These are phyloP conservation scores for Tachina fera DNA, from an alignment of 2,888 invertebrate species.

Conservation along the genomic window DNA sequence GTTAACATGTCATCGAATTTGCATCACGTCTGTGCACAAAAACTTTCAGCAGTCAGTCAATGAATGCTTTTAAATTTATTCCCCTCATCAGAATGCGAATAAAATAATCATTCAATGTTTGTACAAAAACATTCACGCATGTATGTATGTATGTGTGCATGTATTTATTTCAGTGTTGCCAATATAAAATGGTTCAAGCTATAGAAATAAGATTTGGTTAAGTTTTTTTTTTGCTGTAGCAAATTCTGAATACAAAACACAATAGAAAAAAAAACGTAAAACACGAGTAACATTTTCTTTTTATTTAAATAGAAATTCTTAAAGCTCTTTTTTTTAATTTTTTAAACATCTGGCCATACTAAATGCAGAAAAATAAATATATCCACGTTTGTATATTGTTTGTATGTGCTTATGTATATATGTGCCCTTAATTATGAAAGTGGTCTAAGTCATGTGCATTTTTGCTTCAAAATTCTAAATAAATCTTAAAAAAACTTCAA, in stretches of 20 bases:
- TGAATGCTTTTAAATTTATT: not conserved
- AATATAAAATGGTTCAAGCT: not conserved
- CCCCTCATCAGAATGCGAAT: slow-evolving; percentile 19
- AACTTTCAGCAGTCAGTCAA: slow-evolving; percentile 23
- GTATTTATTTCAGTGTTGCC: not conserved
- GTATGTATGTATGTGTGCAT: not conserved
- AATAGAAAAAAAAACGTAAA: not conserved
- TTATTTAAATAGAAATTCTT: not conserved
- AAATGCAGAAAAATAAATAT: not conserved
- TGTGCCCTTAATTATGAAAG: too few relatives aligned
- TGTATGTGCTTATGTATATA: not conserved
- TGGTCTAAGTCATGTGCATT: too few relatives aligned
- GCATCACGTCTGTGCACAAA: slow-evolving; percentile 18
- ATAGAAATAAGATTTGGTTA: not conserved
- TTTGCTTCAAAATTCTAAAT: too few relatives aligned
- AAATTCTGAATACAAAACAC: not conserved
- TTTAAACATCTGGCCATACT: slow-evolving; percentile 3
- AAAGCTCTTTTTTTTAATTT: not conserved
- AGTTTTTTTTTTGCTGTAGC: not conserved
- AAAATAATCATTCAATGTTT: slow-evolving; percentile 28
- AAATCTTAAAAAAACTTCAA: too few relatives aligned
- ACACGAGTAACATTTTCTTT: not conserved
- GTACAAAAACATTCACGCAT: not conserved
- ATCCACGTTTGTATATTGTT: slow-evolving; percentile 19
- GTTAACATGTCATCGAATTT: slow-evolving; percentile 43